Percentiles rank a stretch among this genome's conserved stretches.
phyloP scores from a whole-genome alignment of 2,113 vertebrate species.

The Phalacrocorax carbo region DNA sequence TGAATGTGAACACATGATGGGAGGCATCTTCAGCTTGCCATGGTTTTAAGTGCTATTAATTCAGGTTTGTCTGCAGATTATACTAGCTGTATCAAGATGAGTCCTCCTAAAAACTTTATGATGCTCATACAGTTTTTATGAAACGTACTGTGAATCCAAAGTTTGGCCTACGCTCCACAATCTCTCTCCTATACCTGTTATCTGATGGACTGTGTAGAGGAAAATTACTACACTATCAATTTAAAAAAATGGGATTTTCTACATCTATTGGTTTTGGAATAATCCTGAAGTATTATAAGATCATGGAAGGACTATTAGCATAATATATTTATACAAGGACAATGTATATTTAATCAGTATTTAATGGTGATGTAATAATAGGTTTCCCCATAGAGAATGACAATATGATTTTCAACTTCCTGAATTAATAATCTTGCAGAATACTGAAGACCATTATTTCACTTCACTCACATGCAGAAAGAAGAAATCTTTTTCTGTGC shows the following conservation, averaged over 20 bases:
- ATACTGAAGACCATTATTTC: conserved; percentile 10
- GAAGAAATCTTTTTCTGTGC: background rate
- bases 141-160: background rate
- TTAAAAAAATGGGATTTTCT: background rate
- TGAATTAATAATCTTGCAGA: conserved; percentile 54
- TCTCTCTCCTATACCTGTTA: background rate
- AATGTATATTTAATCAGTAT: conserved; percentile 50
- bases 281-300: conserved; percentile 30
- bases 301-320: conserved; percentile 31
- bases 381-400: background rate
- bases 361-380: conserved; percentile 62
- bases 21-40: background rate
- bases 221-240: background rate
- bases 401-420: conserved; percentile 46
- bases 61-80: background rate
- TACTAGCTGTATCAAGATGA: background rate
- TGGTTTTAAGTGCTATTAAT: background rate
- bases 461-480: background rate
- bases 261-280: background rate
- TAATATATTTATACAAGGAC: conserved; percentile 52
- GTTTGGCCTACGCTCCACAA: background rate
- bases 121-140: background rate
- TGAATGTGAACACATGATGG: background rate
- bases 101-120: background rate
- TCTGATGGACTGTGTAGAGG: background rate